Percentiles rank a stretch among this genome's conserved stretches.
phyloP scores from a whole-genome alignment of 1,140 invertebrate genomes.

The Steinernema khuongi region DNA sequence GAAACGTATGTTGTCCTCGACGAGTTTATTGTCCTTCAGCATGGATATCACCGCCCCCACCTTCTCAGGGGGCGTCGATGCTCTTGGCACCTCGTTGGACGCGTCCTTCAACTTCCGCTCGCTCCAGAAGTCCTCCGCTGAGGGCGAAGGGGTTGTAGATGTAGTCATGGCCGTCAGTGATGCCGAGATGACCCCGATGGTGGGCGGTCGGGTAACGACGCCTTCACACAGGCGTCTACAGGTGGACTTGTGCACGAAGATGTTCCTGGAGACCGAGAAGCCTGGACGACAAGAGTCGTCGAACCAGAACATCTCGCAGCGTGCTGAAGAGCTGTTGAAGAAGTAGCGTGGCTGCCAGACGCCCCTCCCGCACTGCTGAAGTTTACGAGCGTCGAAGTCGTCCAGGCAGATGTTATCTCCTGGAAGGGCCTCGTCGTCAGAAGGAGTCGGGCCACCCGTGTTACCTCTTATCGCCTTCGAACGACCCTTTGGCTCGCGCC shows the following conservation, averaged over 20 bases:
- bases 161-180: not conserved
- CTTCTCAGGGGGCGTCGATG: not conserved
- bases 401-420: conserved; percentile 2
- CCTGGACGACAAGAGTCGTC: not conserved
- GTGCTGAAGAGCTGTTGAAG: not conserved
- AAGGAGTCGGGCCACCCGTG: not conserved
- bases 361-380: conserved; percentile 2
- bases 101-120: not conserved
- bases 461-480: not conserved
- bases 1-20: not conserved
- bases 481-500: not conserved
- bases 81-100: not conserved
- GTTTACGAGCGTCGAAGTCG: not conserved
- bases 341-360: not conserved
- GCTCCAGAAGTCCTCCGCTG: not conserved
- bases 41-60: not conserved
- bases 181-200: conserved; percentile 1
- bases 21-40: not conserved
- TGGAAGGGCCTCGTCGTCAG: not conserved
- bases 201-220: not conserved
- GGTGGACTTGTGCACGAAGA: not conserved
- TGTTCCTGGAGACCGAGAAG: conserved; percentile 5
- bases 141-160: not conserved
- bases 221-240: not conserved
- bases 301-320: conserved; percentile 14